Base-by-base conservation (phyloP, 2,797 vertebrate species). In the Acipenser ruthenus region DNA sequence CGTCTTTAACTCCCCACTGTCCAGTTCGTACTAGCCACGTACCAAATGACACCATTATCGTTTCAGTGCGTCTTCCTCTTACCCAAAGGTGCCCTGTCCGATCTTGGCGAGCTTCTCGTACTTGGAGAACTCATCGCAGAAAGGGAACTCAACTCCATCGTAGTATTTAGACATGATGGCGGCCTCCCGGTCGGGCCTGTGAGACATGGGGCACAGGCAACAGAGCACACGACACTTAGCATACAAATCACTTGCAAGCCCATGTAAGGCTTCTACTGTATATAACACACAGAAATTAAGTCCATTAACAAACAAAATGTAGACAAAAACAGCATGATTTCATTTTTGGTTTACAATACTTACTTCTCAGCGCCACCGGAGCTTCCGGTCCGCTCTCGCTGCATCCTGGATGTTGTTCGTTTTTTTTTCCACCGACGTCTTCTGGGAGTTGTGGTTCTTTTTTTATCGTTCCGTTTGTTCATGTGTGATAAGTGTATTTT, bases 71-170 rank as follows among this genome's bases (percentile, higher is more conserved):
- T 37, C 37, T 37, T 37, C 37, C 37, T 15, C 87, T 92, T 78
- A 98, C 96, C 96, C 96, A 70, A 99, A 99, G 0, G 96, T 97
- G 2, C 96, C 96, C 73, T 99, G 96, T 8, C 96, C 96, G 73
- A 98, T 99, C 85, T 98, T 99, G 18, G 95, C 96, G 73, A 99
- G 88, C 74, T 97, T 97, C 71, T 99, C 96, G 62, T 99, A 99
- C 76, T 99, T 99, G n/a, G 94, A 92, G 68, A 98, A 95, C 78
- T 99, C 96, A 47, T 99, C 96, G 53, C 96, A 99, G 79, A 94
- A 99, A 3, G 96, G 96, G 23, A 97, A 99, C 73, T 98, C 96
- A 55, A 96, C 93, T 67, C 94, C 92, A 47, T 99, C 96, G 82
- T 97, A 98, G 75, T 97, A 96, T 72, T 97, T 97, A 1, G 94